Percentiles rank a stretch among this genome's conserved stretches.
phyloP scores from a whole-genome alignment of 2,888 invertebrate genomes.

The Ashinkailepas kermadecensis region DNA sequence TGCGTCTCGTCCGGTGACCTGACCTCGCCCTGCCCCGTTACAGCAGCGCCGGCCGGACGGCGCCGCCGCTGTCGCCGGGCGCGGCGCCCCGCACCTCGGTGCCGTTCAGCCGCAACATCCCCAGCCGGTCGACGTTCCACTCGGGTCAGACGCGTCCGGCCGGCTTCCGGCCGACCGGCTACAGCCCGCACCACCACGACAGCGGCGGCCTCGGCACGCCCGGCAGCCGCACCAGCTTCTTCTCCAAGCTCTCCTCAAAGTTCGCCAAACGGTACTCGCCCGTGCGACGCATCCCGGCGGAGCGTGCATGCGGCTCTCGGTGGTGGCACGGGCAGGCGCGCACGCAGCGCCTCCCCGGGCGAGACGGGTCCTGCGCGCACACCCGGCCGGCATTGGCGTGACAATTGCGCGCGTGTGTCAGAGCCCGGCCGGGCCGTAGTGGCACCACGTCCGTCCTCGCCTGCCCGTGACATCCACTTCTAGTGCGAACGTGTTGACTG shows the following conservation, averaged over 20 bases:
- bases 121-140: conserved; percentile 94
- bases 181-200: conserved; percentile 42
- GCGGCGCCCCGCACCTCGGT: conserved; percentile 40
- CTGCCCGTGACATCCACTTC: no score
- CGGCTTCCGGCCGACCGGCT: background rate
- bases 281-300: background rate
- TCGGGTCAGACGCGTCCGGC: conserved; percentile 60
- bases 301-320: no score
- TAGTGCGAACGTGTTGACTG: no score
- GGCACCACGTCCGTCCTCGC: no score
- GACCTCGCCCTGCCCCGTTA: background rate
- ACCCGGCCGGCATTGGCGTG: no score
- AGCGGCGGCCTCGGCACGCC: conserved; percentile 13
- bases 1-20: background rate
- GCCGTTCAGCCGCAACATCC: conserved; percentile 85
- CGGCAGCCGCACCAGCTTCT: conserved; percentile 66
- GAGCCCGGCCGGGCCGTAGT: no score
- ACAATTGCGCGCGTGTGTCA: no score
- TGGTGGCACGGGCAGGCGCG: no score
- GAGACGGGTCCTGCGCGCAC: no score
- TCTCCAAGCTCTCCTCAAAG: conserved; percentile 95
- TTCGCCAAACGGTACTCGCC: conserved; percentile 91
- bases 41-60: conserved; percentile 18
- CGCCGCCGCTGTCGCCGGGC: conserved; percentile 15
- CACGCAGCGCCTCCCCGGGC: no score